Evolutionary conservation across 2,888 invertebrate genomes (phyloP).

Genomic region (Agonopterix subpropinquella): DNA sequence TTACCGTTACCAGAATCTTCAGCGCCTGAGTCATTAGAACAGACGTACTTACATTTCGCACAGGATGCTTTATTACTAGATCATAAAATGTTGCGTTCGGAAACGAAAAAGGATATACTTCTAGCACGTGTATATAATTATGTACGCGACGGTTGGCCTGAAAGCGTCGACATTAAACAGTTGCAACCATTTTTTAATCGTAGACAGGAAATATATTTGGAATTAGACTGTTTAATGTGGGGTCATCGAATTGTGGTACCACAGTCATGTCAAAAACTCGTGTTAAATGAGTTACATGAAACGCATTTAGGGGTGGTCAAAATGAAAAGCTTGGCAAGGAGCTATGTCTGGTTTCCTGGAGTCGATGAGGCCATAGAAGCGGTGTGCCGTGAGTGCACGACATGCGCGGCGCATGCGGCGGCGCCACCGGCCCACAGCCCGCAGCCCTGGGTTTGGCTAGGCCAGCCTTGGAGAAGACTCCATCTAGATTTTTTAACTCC

Average conservation of each 20-base stretch:
- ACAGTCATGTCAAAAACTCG: neutral
- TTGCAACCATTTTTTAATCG: constrained; percentile 6
- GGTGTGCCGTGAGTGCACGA: neutral
- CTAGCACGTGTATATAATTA: constrained; percentile 5
- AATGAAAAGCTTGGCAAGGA: constrained; percentile 1
- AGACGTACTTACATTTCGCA: too few relatives aligned
- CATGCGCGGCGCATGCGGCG: constrained; percentile 4
- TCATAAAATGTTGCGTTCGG: too few relatives aligned
- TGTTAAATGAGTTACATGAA: constrained; percentile 4
- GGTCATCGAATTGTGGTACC: constrained; percentile 12
- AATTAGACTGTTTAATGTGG: constrained; percentile 11
- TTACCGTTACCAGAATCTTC: neutral
- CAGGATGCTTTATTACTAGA: too few relatives aligned
- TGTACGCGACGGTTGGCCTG: constrained; percentile 12
- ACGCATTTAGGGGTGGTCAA: constrained; percentile 5
- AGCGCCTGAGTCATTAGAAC: too few relatives aligned
- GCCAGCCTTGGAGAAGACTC: constrained; percentile 11
- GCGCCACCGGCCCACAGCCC: constrained; percentile 2
- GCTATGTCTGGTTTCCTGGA: constrained; percentile 4
- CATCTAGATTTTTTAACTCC: constrained; percentile 7
- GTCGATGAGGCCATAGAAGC: constrained; percentile 5
- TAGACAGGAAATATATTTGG: constrained; percentile 7
- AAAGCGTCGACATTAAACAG: constrained; percentile 5
- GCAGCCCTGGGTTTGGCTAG: constrained; percentile 2
- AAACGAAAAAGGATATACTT: constrained; percentile 1